phyloP scores from a whole-genome alignment of 2,888 invertebrate genomes.

The Gandaritis pyraliata region DNA sequence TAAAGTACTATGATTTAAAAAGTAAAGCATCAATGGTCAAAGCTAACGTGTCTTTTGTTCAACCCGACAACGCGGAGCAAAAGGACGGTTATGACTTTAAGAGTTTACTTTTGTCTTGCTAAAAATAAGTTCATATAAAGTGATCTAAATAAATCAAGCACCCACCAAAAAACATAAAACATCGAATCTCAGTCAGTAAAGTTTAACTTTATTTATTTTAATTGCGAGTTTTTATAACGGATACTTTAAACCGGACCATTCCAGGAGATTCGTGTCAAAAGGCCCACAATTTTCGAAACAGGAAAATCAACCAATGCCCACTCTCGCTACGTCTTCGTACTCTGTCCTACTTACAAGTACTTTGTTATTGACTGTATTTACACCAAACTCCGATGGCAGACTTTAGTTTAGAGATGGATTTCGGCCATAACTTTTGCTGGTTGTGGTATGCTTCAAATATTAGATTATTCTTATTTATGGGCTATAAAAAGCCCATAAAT shows the following conservation, averaged over 20 bases:
- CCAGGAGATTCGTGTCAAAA: conserved; percentile 34
- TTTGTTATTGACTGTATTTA: conserved; percentile 8
- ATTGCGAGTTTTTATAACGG: conserved; percentile 34
- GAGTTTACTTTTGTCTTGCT: not conserved
- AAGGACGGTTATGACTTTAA: not conserved
- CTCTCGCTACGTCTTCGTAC: conserved; percentile 32
- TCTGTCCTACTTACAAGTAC: conserved; percentile 33
- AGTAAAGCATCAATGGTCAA: conserved; percentile 18
- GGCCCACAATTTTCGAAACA: conserved; percentile 34
- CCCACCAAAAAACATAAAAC: not conserved
- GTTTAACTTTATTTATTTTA: conserved; percentile 16
- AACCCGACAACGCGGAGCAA: no score
- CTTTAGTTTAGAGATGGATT: not conserved
- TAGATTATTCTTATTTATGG: no score
- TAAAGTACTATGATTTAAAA: conserved; percentile 56
- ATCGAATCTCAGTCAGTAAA: conserved; percentile 7
- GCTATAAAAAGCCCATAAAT: no score
- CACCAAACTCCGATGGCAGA: conserved; percentile 16
- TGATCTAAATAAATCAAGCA: not conserved
- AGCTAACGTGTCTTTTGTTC: conserved; percentile 4
- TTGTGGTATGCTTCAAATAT: no score
- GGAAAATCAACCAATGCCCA: conserved; percentile 34
- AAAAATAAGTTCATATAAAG: not conserved
- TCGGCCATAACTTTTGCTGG: no score
- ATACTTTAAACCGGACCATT: conserved; percentile 27